Conservation (phyloP, 1,140 invertebrate genomes). For the Ladona fulva region DNA sequence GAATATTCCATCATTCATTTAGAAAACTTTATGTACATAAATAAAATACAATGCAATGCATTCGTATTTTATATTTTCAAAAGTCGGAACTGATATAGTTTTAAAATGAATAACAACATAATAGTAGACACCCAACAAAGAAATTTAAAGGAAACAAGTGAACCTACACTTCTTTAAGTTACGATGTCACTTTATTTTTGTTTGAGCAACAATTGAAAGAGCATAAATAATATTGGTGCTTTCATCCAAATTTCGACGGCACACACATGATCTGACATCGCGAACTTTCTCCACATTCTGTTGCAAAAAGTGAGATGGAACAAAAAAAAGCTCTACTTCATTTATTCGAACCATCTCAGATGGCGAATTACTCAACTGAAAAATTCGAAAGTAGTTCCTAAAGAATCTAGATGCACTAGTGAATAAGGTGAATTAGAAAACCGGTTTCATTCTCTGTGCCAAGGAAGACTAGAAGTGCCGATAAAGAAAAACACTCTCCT, state of each 20-base stretch:
- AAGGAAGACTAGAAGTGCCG: not conserved
- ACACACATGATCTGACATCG: not conserved
- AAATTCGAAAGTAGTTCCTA: not conserved
- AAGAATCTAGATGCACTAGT: not conserved
- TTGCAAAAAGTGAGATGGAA: not conserved
- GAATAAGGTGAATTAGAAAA: slow-evolving; percentile 2
- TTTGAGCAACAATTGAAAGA: no score
- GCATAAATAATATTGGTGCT: no score
- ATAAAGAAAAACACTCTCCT: not conserved
- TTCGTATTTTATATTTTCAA: no score
- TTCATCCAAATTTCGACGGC: not conserved
- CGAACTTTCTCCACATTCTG: not conserved
- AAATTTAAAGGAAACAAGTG: no score
- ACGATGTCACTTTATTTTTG: no score
- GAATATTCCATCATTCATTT: no score
- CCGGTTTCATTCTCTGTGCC: not conserved
- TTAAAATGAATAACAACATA: no score
- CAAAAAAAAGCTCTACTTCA: not conserved
- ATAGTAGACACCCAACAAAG: no score
- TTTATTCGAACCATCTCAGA: not conserved
- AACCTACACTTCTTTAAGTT: no score
- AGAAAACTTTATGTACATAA: no score
- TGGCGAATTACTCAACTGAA: slow-evolving; percentile 1
- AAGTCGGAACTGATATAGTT: no score
- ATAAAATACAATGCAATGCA: no score